A percentile compares a stretch with the other conserved stretches of the same genome.
These are phyloP conservation scores for Pangasianodon hypophthalmus DNA, from an alignment of 2,113 vertebrate species.

Conservation along the genomic window DNA sequence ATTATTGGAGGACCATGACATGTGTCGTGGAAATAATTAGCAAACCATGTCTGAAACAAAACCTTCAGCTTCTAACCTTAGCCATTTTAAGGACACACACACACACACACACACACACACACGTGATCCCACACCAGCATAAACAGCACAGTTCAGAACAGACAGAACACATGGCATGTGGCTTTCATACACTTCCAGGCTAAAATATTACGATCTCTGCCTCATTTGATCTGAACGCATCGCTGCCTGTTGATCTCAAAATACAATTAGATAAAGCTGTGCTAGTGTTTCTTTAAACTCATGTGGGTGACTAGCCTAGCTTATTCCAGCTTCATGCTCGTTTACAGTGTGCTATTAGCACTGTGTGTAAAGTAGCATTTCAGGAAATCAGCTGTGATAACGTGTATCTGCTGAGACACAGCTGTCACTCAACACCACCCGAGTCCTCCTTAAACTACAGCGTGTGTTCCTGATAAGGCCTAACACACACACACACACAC, in stretches of 20 bases:
- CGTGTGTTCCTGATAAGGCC: constrained; percentile 41
- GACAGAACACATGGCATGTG: not conserved
- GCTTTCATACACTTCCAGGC: not conserved
- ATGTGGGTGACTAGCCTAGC: not conserved
- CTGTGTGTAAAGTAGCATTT: not conserved
- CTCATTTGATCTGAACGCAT: not conserved
- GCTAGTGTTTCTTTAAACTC: not conserved
- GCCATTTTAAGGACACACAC: not conserved
- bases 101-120: not conserved
- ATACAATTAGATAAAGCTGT: not conserved
- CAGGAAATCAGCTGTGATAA: constrained; percentile 13
- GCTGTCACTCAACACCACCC: constrained; percentile 1
- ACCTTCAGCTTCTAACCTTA: not conserved
- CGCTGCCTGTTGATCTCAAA: not conserved
- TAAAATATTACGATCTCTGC: not conserved
- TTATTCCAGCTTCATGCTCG: not conserved
- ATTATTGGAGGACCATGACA: not conserved
- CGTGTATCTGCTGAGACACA: constrained; percentile 6
- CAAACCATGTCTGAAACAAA: not conserved
- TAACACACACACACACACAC: not conserved
- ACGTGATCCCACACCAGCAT: not conserved
- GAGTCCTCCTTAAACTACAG: not conserved
- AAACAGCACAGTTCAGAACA: not conserved
- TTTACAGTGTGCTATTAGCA: not conserved
- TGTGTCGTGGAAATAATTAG: not conserved